Evolutionary conservation across 2,113 vertebrate species (phyloP).

Genomic region (Serinus canaria): DNA sequence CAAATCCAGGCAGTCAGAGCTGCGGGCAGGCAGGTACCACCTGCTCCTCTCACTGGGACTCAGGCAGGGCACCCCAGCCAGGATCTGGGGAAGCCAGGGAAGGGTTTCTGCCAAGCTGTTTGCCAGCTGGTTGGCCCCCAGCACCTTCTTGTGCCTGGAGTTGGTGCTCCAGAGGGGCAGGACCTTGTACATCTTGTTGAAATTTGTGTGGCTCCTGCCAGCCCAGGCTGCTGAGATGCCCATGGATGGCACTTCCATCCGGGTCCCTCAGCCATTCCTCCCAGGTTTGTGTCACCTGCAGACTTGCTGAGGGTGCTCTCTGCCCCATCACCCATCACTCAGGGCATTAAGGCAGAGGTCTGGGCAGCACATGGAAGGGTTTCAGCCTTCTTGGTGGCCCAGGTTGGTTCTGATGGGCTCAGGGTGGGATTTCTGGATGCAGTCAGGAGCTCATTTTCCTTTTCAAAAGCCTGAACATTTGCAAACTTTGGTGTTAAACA

Average conservation of each 20-base stretch:
- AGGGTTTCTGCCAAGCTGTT: not conserved
- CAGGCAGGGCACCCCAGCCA: rapidly evolving
- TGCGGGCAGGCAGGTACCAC: not conserved
- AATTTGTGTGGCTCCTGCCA: not conserved
- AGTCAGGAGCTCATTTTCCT: not conserved
- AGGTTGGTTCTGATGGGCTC: not conserved
- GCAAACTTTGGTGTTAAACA: not conserved
- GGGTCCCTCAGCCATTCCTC: not conserved
- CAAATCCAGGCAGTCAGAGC: not conserved
- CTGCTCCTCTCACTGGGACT: not conserved
- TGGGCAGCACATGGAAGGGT: not conserved
- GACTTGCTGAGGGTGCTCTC: not conserved
- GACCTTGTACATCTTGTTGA: not conserved
- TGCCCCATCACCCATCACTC: not conserved
- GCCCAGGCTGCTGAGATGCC: not conserved
- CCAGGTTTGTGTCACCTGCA: not conserved
- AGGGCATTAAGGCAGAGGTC: not conserved
- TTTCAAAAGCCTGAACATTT: not conserved
- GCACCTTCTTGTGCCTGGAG: not conserved
- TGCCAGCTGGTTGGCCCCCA: not conserved
- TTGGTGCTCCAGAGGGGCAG: not conserved
- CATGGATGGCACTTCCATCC: not conserved
- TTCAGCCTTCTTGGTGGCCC: not conserved
- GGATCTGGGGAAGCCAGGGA: not conserved
- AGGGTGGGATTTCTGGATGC: not conserved